Conservation (phyloP, 1,140 invertebrate species). For the Trichoplusia ni region DNA sequence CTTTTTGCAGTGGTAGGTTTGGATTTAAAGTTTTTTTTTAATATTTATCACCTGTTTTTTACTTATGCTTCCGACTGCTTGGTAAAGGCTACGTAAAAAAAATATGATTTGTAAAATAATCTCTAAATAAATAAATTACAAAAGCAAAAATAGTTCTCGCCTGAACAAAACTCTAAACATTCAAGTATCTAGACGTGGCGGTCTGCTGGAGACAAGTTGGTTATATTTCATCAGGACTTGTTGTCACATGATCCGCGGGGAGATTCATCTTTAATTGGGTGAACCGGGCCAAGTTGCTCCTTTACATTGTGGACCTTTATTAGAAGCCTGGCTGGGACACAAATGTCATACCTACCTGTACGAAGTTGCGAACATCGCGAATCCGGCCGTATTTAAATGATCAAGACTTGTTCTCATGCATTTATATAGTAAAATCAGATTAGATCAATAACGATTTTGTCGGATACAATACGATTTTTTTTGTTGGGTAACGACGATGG, state of each 20-base stretch:
- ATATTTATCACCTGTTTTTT: no score
- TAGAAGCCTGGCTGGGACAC: conserved; percentile 34
- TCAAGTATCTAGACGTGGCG: conserved; percentile 47
- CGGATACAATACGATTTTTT: no score
- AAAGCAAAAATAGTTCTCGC: no score
- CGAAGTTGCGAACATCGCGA: background rate
- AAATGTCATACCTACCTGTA: conserved; percentile 33
- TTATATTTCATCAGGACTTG: conserved; percentile 65
- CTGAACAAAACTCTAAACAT: background rate
- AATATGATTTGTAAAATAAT: no score
- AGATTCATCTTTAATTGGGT: conserved; percentile 73
- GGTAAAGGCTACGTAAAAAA: no score
- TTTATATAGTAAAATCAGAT: background rate
- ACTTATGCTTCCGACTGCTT: no score
- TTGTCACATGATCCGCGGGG: conserved; percentile 66
- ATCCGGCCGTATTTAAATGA: background rate
- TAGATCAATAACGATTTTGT: background rate
- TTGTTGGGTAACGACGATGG: no score
- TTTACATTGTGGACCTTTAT: conserved; percentile 49
- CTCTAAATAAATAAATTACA: no score
- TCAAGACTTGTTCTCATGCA: conserved; percentile 2
- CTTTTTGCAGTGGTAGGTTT: no score
- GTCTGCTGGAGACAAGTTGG: conserved; percentile 39
- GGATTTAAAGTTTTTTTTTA: no score
- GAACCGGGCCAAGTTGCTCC: conserved; percentile 44